Evolutionary conservation across 1,140 invertebrate genomes (phyloP).

Genomic region (Bombus vancouverensis): DNA sequence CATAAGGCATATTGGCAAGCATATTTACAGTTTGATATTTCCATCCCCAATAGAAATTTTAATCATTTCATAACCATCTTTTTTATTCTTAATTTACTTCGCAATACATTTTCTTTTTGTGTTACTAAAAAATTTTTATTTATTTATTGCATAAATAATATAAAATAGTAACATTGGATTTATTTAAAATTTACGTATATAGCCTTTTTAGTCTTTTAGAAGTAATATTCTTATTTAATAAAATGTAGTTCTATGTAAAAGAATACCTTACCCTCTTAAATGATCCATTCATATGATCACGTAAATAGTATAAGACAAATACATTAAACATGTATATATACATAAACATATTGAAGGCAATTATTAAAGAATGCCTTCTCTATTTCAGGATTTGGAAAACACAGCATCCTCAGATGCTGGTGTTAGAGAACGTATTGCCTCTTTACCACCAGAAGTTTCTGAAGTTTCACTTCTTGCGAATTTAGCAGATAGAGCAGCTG

Average conservation of each 20-base stretch:
- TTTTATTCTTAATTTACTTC: constrained; percentile 29
- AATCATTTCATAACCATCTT: not conserved
- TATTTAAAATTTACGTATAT: not conserved
- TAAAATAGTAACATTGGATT: not conserved
- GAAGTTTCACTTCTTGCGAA: constrained; percentile 93
- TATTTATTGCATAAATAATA: constrained; percentile 6
- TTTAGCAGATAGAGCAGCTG: constrained; percentile 89
- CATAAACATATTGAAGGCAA: constrained; percentile 13
- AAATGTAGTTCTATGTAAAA: constrained; percentile 2
- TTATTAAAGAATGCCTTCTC: constrained; percentile 51
- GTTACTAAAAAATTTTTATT: constrained; percentile 14
- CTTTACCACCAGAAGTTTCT: constrained; percentile 96
- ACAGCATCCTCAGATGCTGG: constrained; percentile 96
- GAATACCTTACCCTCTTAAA: not conserved
- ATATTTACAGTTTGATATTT: constrained; percentile 55
- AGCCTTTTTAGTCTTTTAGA: constrained; percentile 21
- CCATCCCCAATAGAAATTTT: constrained; percentile 45
- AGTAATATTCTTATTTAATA: constrained; percentile 39
- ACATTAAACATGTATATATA: not conserved
- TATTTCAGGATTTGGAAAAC: constrained; percentile 93
- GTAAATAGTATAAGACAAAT: not conserved
- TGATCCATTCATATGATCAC: not conserved
- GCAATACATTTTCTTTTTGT: not conserved
- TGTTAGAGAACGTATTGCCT: constrained; percentile 95
- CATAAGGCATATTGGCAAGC: constrained; percentile 59